Conservation (phyloP, 2,888 invertebrate genomes). For the Pandemis cinnamomeana region DNA sequence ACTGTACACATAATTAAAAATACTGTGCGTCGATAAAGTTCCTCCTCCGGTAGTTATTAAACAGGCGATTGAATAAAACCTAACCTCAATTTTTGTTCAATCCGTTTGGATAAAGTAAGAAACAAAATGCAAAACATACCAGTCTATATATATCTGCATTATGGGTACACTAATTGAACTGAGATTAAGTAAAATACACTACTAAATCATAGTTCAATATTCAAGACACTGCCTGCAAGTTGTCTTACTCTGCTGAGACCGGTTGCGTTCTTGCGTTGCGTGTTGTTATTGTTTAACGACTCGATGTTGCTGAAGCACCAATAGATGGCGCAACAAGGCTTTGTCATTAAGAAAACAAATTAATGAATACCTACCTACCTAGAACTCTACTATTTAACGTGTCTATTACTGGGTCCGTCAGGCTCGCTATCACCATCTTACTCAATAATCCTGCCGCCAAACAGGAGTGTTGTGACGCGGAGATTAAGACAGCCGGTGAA, state of each 20-base stretch:
- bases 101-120: not conserved
- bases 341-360: not conserved
- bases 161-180: conserved; percentile 14
- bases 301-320: not conserved
- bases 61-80: not conserved
- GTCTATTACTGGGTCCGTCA: no score
- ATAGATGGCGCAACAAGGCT: conserved; percentile 22
- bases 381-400: no score
- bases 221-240: not conserved
- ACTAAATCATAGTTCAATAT: no score
- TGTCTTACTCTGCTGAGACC: not conserved
- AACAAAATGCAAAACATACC: conserved; percentile 53
- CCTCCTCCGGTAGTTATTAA: no score
- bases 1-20: no score
- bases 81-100: not conserved
- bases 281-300: not conserved
- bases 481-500: no score
- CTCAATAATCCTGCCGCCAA: no score
- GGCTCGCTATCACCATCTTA: no score
- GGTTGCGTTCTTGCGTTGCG: not conserved
- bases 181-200: not conserved
- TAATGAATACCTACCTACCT: not conserved
- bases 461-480: no score
- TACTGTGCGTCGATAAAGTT: no score
- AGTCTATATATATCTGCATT: conserved; percentile 67